Evolutionary conservation across 2,797 vertebrate species (phyloP).

Genomic region (Rhinichthys osculus): DNA sequence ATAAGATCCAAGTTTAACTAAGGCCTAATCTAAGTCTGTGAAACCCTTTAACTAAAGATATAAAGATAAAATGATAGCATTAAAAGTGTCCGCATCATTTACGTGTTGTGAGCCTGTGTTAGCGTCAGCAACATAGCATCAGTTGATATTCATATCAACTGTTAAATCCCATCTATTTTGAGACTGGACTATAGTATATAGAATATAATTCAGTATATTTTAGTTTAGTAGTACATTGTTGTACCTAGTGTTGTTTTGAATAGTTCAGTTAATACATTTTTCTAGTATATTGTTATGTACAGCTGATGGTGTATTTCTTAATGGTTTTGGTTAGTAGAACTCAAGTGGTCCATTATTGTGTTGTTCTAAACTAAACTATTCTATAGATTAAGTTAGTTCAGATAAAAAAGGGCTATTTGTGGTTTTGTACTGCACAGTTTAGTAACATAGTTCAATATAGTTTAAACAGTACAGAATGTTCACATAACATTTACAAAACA

Average conservation of each 20-base stretch:
- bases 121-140: background rate
- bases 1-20: too few species aligned
- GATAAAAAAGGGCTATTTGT: background rate
- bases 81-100: background rate
- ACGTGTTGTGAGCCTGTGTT: background rate
- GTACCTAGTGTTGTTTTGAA: too few species aligned
- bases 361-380: too few species aligned
- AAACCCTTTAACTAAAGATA: background rate
- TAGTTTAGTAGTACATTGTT: background rate
- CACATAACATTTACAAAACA: too few species aligned
- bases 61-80: background rate
- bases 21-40: too few species aligned
- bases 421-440: too few species aligned
- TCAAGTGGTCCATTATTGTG: background rate
- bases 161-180: background rate
- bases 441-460: too few species aligned
- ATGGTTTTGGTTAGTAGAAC: too few species aligned
- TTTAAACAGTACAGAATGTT: too few species aligned
- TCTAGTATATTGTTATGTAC: background rate
- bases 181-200: background rate
- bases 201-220: background rate
- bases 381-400: too few species aligned
- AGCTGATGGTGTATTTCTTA: too few species aligned
- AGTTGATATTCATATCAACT: background rate
- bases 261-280: too few species aligned